phyloP scores from a whole-genome alignment of 1,140 invertebrate species.

The Diabrotica undecimpunctata region DNA sequence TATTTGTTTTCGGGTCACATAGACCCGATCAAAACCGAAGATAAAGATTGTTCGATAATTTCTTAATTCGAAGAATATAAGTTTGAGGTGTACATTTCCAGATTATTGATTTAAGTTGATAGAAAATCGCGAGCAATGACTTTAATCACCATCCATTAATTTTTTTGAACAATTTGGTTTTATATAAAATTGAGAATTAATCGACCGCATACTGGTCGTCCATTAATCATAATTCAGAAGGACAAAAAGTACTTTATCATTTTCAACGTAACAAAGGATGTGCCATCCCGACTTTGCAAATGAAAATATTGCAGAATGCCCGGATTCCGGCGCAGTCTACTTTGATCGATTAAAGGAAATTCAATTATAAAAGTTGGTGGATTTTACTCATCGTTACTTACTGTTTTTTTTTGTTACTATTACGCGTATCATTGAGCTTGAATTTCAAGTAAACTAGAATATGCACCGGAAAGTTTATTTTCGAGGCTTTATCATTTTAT shows the following conservation, averaged over 20 bases:
- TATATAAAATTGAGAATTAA: conserved; percentile 9
- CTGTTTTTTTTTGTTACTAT: too few species aligned
- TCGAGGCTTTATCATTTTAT: too few species aligned
- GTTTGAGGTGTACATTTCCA: background rate
- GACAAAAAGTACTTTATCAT: conserved; percentile 14
- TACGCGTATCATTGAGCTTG: too few species aligned
- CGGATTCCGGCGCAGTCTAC: background rate
- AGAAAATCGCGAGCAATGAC: conserved; percentile 5
- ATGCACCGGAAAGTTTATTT: too few species aligned
- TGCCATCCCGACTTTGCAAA: conserved; percentile 11
- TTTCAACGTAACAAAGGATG: conserved; percentile 12
- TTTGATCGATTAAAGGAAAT: conserved; percentile 8
- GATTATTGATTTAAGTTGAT: conserved; percentile 1
- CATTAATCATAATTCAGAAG: conserved; percentile 11
- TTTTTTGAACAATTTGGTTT: conserved; percentile 8
- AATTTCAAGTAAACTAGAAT: too few species aligned
- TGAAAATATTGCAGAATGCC: conserved; percentile 7
- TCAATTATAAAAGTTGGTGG: conserved; percentile 1
- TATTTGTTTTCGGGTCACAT: too few species aligned
- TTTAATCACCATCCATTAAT: conserved; percentile 6
- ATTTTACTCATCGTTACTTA: too few species aligned
- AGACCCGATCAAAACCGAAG: too few species aligned
- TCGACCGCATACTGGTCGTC: background rate
- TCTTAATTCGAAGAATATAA: too few species aligned
- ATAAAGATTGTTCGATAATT: too few species aligned